Percentiles rank a stretch among this genome's conserved stretches.
phyloP scores from a whole-genome alignment of 2,113 vertebrate species.

The Sylvietta virens region DNA sequence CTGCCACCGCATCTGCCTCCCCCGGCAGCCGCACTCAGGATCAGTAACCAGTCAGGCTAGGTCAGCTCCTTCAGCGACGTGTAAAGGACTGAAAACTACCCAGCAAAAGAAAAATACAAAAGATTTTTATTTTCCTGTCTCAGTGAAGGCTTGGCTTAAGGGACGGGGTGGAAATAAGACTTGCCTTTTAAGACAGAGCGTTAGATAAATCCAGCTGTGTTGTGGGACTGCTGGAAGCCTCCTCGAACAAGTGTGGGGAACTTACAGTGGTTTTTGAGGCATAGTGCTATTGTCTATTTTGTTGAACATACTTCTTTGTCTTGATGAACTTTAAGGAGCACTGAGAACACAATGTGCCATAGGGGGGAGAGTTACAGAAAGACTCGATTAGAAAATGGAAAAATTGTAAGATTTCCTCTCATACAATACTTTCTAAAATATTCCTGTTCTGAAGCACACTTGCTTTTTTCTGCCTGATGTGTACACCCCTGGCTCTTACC shows the following conservation, averaged over 20 bases:
- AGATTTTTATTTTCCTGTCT: not conserved
- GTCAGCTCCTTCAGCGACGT: not conserved
- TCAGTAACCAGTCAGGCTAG: not conserved
- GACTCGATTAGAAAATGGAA: not conserved
- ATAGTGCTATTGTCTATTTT: not conserved
- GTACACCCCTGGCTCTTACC: not conserved
- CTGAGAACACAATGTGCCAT: not conserved
- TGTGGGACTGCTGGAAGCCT: not conserved
- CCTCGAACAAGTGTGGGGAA: not conserved
- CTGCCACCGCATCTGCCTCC: not conserved
- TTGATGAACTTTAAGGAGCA: not conserved
- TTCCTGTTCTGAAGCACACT: not conserved
- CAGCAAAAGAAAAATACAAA: not conserved
- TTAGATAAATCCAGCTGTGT: not conserved
- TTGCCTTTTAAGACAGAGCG: not conserved
- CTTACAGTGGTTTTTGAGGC: not conserved
- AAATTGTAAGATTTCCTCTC: not conserved
- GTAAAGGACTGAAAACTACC: not conserved
- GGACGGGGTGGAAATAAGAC: not conserved
- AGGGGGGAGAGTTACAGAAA: not conserved
- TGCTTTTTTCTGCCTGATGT: not conserved
- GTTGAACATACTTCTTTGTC: not conserved
- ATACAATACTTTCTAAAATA: not conserved
- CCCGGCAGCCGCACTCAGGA: not conserved
- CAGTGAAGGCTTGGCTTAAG: not conserved